These are phyloP conservation scores for Trogon melanurus DNA, from an alignment of 2,113 vertebrate genomes.

Conservation along the genomic window DNA sequence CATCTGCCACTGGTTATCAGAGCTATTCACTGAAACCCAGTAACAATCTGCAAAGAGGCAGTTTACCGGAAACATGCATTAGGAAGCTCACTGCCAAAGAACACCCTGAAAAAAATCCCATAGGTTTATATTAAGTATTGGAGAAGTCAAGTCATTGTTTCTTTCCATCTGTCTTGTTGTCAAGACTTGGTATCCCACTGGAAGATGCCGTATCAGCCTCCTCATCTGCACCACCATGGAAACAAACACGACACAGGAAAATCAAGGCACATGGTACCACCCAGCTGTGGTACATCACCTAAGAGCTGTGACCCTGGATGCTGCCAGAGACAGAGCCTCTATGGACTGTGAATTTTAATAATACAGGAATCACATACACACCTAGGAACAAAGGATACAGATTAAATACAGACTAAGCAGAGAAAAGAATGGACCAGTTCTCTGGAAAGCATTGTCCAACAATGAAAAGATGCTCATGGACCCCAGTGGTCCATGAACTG, in stretches of 20 bases:
- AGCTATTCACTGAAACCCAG: not conserved
- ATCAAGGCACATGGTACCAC: not conserved
- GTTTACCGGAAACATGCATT: not conserved
- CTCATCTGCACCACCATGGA: not conserved
- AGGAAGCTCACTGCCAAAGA: not conserved
- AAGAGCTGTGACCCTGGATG: not conserved
- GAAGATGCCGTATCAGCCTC: not conserved
- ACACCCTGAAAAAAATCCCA: not conserved
- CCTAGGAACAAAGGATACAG: not conserved
- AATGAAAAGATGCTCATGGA: not conserved
- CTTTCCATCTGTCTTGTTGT: not conserved
- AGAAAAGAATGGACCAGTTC: not conserved
- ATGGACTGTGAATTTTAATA: not conserved
- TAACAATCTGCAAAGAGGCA: not conserved
- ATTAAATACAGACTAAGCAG: not conserved
- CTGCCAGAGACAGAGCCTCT: not conserved
- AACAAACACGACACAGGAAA: fast-evolving
- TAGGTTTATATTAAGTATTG: not conserved
- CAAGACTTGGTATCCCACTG: not conserved
- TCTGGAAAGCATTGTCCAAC: not conserved
- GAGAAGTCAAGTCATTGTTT: not conserved
- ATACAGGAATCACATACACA: not conserved
- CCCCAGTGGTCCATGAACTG: not conserved
- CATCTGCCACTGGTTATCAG: not conserved
- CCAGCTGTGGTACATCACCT: not conserved